These are phyloP conservation scores for Oostethus manadensis DNA, from an alignment of 2,113 vertebrate genomes.

Conservation along the genomic window DNA sequence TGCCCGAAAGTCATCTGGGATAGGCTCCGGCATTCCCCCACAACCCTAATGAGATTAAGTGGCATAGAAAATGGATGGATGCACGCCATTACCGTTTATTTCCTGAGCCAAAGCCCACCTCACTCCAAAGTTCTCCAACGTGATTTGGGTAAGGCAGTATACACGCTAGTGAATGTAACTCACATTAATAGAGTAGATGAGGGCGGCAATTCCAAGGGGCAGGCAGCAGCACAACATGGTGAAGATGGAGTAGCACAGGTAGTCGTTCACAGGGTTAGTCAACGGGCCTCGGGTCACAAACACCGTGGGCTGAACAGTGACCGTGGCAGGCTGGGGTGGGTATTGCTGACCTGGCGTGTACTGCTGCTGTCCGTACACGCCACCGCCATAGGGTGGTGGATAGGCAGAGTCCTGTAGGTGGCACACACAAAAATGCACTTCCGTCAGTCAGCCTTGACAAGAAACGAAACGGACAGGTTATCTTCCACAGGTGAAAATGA, in stretches of 20 bases:
- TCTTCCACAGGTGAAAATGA: neutral
- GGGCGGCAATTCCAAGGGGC: slow-evolving; percentile 70
- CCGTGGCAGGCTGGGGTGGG: slow-evolving; percentile 5
- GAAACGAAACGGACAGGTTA: neutral
- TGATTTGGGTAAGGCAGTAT: too few species aligned
- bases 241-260: slow-evolving; percentile 75
- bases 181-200: slow-evolving; percentile 67
- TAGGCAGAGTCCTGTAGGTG: slow-evolving; percentile 1
- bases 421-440: too few species aligned
- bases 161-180: slow-evolving; percentile 28
- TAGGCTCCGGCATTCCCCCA: too few species aligned
- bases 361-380: slow-evolving; percentile 11
- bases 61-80: too few species aligned
- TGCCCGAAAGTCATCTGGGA: too few species aligned
- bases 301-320: slow-evolving; percentile 53
- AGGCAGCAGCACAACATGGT: slow-evolving; percentile 76
- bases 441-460: neutral
- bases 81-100: too few species aligned
- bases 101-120: too few species aligned
- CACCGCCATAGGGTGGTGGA: slow-evolving; percentile 16
- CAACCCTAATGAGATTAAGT: too few species aligned
- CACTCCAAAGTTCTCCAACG: too few species aligned
- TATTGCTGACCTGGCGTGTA: slow-evolving; percentile 11
- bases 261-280: slow-evolving; percentile 51
- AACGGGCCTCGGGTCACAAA: slow-evolving; percentile 42